A percentile compares a stretch with the other conserved stretches of the same genome.
These are phyloP conservation scores for Cremastinae sp. DNA, from an alignment of 2,888 invertebrate genomes.

Conservation along the genomic window DNA sequence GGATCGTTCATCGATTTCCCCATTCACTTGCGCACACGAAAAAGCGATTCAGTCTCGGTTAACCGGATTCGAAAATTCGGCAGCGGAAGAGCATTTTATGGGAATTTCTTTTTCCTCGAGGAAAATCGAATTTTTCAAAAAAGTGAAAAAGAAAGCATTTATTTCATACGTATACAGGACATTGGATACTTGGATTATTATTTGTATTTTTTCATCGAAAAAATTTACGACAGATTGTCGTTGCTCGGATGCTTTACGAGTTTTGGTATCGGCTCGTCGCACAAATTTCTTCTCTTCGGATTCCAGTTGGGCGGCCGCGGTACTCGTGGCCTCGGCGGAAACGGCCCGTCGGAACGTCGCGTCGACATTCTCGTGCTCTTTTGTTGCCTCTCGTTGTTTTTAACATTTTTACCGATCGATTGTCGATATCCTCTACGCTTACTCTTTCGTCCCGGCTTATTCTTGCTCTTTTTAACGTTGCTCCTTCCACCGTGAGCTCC, in stretches of 20 bases:
- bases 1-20: slow-evolving; percentile 52
- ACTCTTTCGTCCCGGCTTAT: slow-evolving; percentile 26
- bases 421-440: slow-evolving; percentile 45
- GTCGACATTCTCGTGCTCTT: slow-evolving; percentile 40
- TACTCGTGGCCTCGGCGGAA: slow-evolving; percentile 64
- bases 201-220: slow-evolving; percentile 15
- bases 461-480: slow-evolving; percentile 29
- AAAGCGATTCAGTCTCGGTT: slow-evolving; percentile 65
- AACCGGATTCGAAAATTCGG: slow-evolving; percentile 69
- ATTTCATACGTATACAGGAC: slow-evolving; percentile 16
- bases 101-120: slow-evolving; percentile 63
- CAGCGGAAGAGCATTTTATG: slow-evolving; percentile 72
- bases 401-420: slow-evolving; percentile 18
- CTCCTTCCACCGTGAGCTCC: slow-evolving; percentile 15
- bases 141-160: neutral
- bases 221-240: slow-evolving; percentile 31
- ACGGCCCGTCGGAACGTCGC: slow-evolving; percentile 43
- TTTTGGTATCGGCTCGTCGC: slow-evolving; percentile 70
- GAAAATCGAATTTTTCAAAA: neutral
- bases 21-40: neutral
- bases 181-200: neutral
- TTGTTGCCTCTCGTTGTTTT: slow-evolving; percentile 27
- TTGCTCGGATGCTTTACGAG: slow-evolving; percentile 64
- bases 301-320: slow-evolving; percentile 68
- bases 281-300: slow-evolving; percentile 66